Conservation (phyloP, 1,140 invertebrate genomes). For the Tetranychus urticae region DNA sequence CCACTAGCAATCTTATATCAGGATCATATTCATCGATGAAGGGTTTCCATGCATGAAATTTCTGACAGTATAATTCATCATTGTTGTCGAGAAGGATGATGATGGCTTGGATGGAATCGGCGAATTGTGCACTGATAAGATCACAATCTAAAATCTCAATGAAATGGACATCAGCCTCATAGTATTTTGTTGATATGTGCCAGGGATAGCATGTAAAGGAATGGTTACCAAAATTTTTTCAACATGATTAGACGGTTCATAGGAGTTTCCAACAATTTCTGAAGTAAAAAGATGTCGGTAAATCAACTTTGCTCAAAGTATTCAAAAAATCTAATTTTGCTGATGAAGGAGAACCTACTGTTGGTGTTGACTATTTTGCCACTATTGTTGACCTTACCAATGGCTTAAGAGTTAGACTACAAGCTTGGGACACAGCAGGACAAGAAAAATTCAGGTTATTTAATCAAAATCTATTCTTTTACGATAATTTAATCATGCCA, state of each 20-base stretch:
- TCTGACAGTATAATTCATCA: conserved; percentile 17
- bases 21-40: conserved; percentile 26
- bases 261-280: not conserved
- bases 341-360: conserved; percentile 87
- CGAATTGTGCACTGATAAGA: not conserved
- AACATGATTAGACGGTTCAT: not conserved
- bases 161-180: conserved; percentile 1
- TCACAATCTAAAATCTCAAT: not conserved
- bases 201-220: not conserved
- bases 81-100: conserved; percentile 3
- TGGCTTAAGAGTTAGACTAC: conserved; percentile 82
- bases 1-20: conserved; percentile 28
- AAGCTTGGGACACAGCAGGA: conserved; percentile 94
- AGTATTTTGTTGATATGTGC: conserved; percentile 7
- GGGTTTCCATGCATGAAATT: conserved; percentile 24
- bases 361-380: conserved; percentile 94
- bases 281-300: conserved; percentile 40
- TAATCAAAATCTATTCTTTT: not conserved
- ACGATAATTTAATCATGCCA: not conserved
- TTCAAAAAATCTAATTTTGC: conserved; percentile 96
- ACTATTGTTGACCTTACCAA: conserved; percentile 81
- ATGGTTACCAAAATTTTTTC: not conserved
- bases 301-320: conserved; percentile 81
- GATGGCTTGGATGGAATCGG: conserved; percentile 3
- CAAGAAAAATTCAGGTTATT: conserved; percentile 74